Percentiles rank a stretch among this genome's conserved stretches.
These are phyloP conservation scores for Arctocebus calabarensis DNA, from an alignment of 2,797 vertebrate species.

Conservation along the genomic window DNA sequence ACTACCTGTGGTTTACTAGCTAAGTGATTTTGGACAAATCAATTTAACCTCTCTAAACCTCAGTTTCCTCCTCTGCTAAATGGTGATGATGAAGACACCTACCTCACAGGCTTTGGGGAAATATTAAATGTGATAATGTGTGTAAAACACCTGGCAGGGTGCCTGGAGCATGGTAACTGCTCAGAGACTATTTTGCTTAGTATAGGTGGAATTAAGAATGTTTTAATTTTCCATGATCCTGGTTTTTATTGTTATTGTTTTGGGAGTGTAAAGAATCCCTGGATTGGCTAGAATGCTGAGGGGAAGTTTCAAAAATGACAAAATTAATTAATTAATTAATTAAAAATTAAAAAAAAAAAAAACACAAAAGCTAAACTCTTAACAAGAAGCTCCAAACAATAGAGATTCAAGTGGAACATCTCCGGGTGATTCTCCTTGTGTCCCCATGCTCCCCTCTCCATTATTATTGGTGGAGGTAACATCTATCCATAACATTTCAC, in stretches of 20 bases:
- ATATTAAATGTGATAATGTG: background rate
- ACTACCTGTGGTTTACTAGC: background rate
- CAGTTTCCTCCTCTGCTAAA: background rate
- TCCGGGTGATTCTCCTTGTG: rapidly evolving
- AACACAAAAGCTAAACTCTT: background rate
- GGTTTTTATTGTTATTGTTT: background rate
- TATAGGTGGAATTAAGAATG: background rate
- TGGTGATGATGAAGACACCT: background rate
- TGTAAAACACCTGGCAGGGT: background rate
- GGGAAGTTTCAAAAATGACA: background rate
- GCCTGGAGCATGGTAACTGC: background rate
- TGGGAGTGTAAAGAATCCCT: background rate
- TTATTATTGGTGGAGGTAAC: background rate
- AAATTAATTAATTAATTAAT: too few species aligned
- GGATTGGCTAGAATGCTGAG: background rate
- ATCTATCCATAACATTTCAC: background rate
- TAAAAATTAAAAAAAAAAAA: background rate
- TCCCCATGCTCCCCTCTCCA: background rate
- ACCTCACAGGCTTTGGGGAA: too few species aligned
- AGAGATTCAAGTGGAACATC: background rate
- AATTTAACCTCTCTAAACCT: background rate
- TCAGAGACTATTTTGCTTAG: background rate
- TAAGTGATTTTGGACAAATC: background rate
- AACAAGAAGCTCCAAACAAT: background rate
- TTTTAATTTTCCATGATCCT: background rate